phyloP scores from a whole-genome alignment of 1,140 invertebrate species.

The Micrasema longulum region DNA sequence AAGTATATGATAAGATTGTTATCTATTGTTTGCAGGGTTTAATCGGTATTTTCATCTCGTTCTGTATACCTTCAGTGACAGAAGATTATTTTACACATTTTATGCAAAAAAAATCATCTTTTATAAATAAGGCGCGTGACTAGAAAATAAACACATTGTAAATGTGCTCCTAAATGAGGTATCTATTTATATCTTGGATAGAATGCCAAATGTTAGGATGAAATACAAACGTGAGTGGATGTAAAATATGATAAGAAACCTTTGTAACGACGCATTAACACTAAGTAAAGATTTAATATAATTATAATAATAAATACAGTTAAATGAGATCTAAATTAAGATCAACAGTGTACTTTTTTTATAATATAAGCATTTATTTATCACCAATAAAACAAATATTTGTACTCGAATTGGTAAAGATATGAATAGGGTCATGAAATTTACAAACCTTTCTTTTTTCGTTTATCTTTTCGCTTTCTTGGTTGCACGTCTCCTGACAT shows the following conservation, averaged over 20 bases:
- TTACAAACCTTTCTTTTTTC: conserved; percentile 75
- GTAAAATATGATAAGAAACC: conserved; percentile 26
- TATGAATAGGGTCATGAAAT: conserved; percentile 32
- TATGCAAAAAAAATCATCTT: too few species aligned
- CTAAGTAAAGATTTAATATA: too few species aligned
- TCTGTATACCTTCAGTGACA: too few species aligned
- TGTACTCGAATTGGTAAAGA: too few species aligned
- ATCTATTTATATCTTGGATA: conserved; percentile 45
- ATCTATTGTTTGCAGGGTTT: too few species aligned
- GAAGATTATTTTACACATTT: too few species aligned
- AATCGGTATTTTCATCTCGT: too few species aligned
- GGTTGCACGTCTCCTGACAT: conserved; percentile 80
- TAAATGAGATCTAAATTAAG: conserved; percentile 13
- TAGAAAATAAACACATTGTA: conserved; percentile 38
- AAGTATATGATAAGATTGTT: too few species aligned
- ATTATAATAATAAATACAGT: background rate
- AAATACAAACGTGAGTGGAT: conserved; percentile 15
- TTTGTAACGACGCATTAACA: background rate
- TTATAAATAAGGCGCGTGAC: background rate
- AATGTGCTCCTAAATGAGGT: conserved; percentile 38
- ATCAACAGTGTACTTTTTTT: too few species aligned
- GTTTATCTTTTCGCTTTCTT: conserved; percentile 78
- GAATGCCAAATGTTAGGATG: conserved; percentile 36
- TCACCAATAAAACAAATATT: background rate
- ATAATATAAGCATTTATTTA: too few species aligned